Evolutionary conservation across 2,113 vertebrate species (phyloP).

Genomic region (Diadophis punctatus): DNA sequence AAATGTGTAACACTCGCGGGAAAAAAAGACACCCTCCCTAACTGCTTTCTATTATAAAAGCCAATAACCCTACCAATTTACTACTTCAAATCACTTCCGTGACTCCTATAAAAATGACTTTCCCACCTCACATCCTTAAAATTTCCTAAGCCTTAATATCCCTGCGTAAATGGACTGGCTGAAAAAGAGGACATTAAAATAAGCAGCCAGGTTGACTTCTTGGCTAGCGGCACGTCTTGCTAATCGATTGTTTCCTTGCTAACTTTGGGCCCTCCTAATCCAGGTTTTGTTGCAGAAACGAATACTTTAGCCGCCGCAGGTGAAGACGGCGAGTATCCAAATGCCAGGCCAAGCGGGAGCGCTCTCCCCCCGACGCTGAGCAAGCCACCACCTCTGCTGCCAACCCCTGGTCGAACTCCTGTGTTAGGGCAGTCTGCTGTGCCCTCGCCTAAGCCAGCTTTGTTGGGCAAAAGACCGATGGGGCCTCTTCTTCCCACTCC

Average conservation of each 20-base stretch:
- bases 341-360: background rate
- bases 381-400: constrained; percentile 70
- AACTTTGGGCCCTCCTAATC: constrained; percentile 11
- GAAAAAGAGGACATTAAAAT: background rate
- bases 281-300: constrained; percentile 25
- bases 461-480: constrained; percentile 29
- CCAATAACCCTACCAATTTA: background rate
- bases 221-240: background rate
- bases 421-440: constrained; percentile 19
- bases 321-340: background rate
- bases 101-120: background rate
- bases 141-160: background rate
- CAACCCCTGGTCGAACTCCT: constrained; percentile 49
- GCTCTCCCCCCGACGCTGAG: constrained; percentile 47
- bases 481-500: constrained; percentile 57
- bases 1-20: background rate
- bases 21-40: background rate
- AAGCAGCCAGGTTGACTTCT: background rate
- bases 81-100: background rate
- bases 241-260: background rate
- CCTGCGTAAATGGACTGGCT: background rate
- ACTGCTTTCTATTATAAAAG: background rate
- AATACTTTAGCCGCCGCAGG: constrained; percentile 4
- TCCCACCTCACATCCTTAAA: background rate
- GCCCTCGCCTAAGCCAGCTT: constrained; percentile 42